phyloP scores from a whole-genome alignment of 2,113 vertebrate species.

The Regulus satrapa region DNA sequence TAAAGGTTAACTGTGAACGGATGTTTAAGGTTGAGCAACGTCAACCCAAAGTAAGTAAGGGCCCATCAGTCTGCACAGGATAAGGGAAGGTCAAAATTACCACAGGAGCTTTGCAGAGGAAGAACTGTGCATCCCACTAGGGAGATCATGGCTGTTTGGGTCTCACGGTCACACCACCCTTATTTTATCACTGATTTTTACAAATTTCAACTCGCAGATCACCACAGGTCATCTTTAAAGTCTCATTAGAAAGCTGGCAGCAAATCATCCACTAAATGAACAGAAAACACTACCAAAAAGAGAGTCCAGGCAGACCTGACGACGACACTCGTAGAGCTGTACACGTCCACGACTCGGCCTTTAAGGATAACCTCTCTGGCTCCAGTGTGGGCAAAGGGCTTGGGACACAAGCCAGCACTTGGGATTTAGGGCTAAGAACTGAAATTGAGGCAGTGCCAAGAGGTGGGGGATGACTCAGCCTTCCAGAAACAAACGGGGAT shows the following conservation, averaged over 20 bases:
- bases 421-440: conserved; percentile 14
- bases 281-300: not conserved
- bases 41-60: not conserved
- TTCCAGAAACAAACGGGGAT: not conserved
- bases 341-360: fast-evolving
- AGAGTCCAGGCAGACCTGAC: not conserved
- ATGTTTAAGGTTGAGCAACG: not conserved
- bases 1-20: conserved; percentile 17
- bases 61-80: not conserved
- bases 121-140: not conserved
- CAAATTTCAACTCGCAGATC: not conserved
- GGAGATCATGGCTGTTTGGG: not conserved
- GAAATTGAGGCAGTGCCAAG: not conserved
- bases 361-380: not conserved
- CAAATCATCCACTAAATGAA: not conserved
- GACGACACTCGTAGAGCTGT: fast-evolving
- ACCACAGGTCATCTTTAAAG: not conserved
- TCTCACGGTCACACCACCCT: fast-evolving
- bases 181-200: not conserved
- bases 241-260: not conserved
- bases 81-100: not conserved
- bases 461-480: not conserved
- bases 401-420: not conserved
- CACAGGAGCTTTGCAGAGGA: not conserved
- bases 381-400: not conserved